phyloP scores from a whole-genome alignment of 2,888 invertebrate species.

The Patella caerulea region DNA sequence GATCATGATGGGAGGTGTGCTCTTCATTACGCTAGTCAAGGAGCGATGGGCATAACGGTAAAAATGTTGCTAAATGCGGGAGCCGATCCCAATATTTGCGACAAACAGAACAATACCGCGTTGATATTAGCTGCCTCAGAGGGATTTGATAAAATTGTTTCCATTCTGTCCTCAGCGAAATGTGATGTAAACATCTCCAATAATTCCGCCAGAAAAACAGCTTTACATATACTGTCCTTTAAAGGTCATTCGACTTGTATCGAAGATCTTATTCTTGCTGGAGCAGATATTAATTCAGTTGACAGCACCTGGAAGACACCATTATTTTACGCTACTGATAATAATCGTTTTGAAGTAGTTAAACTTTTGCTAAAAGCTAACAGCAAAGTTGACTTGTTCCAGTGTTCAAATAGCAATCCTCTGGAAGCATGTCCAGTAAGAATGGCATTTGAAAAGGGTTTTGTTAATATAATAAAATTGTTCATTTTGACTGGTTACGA shows the following conservation, averaged over 20 bases:
- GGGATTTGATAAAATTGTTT: slow-evolving; percentile 63
- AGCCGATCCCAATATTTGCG: slow-evolving; percentile 59
- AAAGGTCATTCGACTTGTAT: slow-evolving; percentile 65
- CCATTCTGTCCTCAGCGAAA: slow-evolving; percentile 46
- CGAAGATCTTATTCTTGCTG: slow-evolving; percentile 51
- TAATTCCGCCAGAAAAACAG: slow-evolving; percentile 48
- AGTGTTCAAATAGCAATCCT: slow-evolving; percentile 43
- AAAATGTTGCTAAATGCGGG: slow-evolving; percentile 59
- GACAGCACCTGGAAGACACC: slow-evolving; percentile 57
- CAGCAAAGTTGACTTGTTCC: slow-evolving; percentile 57
- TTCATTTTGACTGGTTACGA: slow-evolving; percentile 65
- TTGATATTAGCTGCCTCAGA: slow-evolving; percentile 66
- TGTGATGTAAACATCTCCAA: slow-evolving; percentile 62
- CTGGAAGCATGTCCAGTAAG: slow-evolving; percentile 50
- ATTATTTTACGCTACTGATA: slow-evolving; percentile 64
- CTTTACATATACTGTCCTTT: slow-evolving; percentile 64
- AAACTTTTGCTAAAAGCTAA: slow-evolving; percentile 60
- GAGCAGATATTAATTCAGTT: slow-evolving; percentile 56
- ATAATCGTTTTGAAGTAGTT: slow-evolving; percentile 55
- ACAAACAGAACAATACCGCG: slow-evolving; percentile 63
- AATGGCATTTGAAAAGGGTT: slow-evolving; percentile 50
- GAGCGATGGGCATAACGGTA: slow-evolving; percentile 50
- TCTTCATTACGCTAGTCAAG: slow-evolving; percentile 70
- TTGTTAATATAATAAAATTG: slow-evolving; percentile 56
- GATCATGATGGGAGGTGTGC: slow-evolving; percentile 73